Percentiles rank a stretch among this genome's conserved stretches.
Evolutionary conservation across 2,113 vertebrate genomes (phyloP).

Genomic region (Bos indicus): DNA sequence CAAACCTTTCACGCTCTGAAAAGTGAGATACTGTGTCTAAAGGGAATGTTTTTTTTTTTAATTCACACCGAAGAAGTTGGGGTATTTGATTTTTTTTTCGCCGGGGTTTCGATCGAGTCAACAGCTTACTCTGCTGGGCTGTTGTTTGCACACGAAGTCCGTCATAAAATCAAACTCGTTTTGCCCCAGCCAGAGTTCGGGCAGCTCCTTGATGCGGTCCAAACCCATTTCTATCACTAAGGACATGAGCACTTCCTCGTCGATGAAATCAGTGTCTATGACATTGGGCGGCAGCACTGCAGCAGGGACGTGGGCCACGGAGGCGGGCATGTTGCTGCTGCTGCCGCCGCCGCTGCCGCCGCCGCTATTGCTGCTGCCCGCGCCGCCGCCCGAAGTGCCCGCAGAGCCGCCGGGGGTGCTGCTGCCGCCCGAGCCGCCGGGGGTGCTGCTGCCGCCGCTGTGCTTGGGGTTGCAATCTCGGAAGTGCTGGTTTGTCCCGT

Average conservation of each 20-base stretch:
- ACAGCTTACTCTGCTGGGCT: constrained; percentile 92
- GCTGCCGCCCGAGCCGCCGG: constrained; percentile 60
- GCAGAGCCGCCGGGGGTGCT: constrained; percentile 57
- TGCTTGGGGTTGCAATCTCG: constrained; percentile 89
- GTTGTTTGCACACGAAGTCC: constrained; percentile 94
- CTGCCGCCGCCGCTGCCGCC: constrained; percentile 40
- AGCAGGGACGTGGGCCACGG: constrained; percentile 84
- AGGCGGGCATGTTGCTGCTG: constrained; percentile 77
- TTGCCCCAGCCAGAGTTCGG: constrained; percentile 93
- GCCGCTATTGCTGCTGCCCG: constrained; percentile 28
- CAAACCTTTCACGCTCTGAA: constrained; percentile 82
- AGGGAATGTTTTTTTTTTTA: constrained; percentile 82
- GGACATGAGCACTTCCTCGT: constrained; percentile 93
- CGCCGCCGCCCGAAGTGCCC: constrained; percentile 77
- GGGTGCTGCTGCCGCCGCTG: constrained; percentile 73
- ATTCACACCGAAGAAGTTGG: constrained; percentile 80
- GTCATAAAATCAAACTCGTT: constrained; percentile 95
- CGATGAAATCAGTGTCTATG: constrained; percentile 94
- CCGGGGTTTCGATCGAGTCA: constrained; percentile 77
- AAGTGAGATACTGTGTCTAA: constrained; percentile 85
- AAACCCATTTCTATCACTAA: constrained; percentile 92
- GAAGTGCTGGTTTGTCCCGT: constrained; percentile 87
- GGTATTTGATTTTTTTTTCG: constrained; percentile 46
- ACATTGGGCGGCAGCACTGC: constrained; percentile 93
- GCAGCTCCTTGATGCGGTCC: constrained; percentile 93